phyloP scores from a whole-genome alignment of 35 echinoderm and acorn worm species.

The Ptychodera flava region DNA sequence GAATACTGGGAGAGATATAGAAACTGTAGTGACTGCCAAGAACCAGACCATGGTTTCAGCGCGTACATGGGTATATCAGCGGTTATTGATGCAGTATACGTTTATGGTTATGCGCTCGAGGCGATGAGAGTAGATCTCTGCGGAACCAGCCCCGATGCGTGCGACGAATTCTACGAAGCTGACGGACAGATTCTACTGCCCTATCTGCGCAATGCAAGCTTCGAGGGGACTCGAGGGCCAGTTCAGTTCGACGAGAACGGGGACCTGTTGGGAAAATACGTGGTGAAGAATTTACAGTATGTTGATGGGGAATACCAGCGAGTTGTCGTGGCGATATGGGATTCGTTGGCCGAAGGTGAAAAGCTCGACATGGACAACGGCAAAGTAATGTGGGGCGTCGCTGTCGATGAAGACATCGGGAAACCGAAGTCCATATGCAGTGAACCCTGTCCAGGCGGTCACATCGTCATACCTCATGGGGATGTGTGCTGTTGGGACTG shows the following conservation, averaged over 20 bases:
- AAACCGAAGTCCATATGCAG: slow-evolving; percentile 39
- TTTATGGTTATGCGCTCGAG: slow-evolving; percentile 16
- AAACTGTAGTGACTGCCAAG: neutral
- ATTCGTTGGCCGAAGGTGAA: neutral
- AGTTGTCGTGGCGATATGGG: slow-evolving; percentile 13
- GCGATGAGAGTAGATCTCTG: neutral
- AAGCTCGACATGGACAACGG: neutral
- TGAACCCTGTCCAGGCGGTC: slow-evolving; percentile 24
- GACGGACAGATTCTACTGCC: neutral
- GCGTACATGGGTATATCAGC: neutral
- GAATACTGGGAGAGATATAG: neutral
- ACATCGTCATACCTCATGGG: slow-evolving; percentile 25
- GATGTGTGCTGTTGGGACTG: slow-evolving; percentile 35
- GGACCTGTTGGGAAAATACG: slow-evolving; percentile 28
- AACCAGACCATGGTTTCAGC: neutral
- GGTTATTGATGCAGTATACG: slow-evolving; percentile 36
- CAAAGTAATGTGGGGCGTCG: neutral
- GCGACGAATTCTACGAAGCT: neutral
- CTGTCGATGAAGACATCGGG: neutral
- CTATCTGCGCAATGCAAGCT: slow-evolving; percentile 2
- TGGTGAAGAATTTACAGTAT: slow-evolving; percentile 8
- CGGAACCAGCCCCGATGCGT: neutral
- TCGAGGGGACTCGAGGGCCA: slow-evolving; percentile 13
- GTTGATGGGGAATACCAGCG: neutral
- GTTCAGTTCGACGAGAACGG: slow-evolving; percentile 22